phyloP scores from a whole-genome alignment of 2,113 vertebrate genomes.

The Podarcis raffonei region DNA sequence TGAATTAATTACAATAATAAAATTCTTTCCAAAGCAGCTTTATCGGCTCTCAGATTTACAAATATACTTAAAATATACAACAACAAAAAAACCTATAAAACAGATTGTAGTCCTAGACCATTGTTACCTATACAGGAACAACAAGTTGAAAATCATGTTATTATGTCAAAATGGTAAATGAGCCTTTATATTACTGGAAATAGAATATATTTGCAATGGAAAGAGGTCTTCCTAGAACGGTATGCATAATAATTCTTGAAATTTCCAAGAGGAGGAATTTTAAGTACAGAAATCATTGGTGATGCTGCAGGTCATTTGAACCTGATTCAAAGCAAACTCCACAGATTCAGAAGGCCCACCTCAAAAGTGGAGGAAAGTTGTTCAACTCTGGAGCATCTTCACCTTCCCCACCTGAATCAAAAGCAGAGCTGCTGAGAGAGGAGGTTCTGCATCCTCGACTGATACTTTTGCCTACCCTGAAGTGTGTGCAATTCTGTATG shows the following conservation, averaged over 20 bases:
- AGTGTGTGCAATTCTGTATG: too few species aligned
- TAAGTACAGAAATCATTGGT: background rate
- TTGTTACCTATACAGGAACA: background rate
- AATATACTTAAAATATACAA: background rate
- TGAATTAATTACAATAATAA: background rate
- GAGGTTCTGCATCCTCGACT: background rate
- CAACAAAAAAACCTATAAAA: background rate
- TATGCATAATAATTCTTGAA: background rate
- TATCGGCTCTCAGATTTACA: background rate
- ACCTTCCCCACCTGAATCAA: background rate
- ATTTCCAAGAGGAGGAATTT: background rate
- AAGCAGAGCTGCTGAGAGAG: background rate
- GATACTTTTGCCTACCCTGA: background rate
- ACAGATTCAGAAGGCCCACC: background rate
- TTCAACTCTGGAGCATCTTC: background rate
- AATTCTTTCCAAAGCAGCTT: background rate
- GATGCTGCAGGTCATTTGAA: background rate
- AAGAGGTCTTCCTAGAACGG: background rate
- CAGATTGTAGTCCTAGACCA: background rate
- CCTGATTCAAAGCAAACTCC: background rate
- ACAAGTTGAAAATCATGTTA: accelerated
- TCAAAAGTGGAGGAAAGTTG: background rate
- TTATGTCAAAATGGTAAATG: background rate
- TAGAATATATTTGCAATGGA: background rate
- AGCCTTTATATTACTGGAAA: background rate